Percentiles rank a stretch among this genome's conserved stretches.
phyloP scores from a whole-genome alignment of 1,140 invertebrate species.

The Bacillus rossius region DNA sequence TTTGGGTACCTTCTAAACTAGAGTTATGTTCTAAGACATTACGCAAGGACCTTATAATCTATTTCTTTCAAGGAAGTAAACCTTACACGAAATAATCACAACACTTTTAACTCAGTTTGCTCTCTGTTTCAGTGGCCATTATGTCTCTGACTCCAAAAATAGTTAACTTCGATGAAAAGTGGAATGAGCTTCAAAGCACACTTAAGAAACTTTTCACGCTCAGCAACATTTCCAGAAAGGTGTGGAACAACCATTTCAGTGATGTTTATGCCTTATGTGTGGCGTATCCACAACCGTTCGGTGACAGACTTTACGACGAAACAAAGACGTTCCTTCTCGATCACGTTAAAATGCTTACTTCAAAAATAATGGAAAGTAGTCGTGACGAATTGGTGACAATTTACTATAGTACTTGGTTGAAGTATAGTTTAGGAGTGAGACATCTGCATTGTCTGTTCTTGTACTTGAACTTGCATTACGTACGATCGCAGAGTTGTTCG shows the following conservation, averaged over 20 bases:
- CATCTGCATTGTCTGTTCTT: constrained; percentile 86
- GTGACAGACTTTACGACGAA: constrained; percentile 77
- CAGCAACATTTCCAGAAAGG: constrained; percentile 67
- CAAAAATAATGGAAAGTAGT: constrained; percentile 45
- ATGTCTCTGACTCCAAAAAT: constrained; percentile 93
- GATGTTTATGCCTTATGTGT: constrained; percentile 91
- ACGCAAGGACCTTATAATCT: no score
- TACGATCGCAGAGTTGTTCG: constrained; percentile 80
- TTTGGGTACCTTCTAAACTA: no score
- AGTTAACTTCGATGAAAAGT: constrained; percentile 87
- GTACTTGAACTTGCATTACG: constrained; percentile 89
- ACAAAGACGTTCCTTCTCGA: constrained; percentile 78
- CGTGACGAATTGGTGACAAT: constrained; percentile 48
- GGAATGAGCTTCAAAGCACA: constrained; percentile 78
- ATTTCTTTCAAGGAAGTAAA: no score
- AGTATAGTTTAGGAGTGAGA: constrained; percentile 80
- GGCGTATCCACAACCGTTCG: constrained; percentile 83
- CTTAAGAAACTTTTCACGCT: constrained; percentile 87
- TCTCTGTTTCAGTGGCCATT: neutral
- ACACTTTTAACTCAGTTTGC: no score
- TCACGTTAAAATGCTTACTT: constrained; percentile 70
- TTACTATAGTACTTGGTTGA: constrained; percentile 79
- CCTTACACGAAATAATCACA: no score
- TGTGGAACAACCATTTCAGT: constrained; percentile 80
- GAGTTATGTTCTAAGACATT: no score